Evolutionary conservation across 2,797 vertebrate species (phyloP).

Genomic region (Gastrophryne carolinensis): DNA sequence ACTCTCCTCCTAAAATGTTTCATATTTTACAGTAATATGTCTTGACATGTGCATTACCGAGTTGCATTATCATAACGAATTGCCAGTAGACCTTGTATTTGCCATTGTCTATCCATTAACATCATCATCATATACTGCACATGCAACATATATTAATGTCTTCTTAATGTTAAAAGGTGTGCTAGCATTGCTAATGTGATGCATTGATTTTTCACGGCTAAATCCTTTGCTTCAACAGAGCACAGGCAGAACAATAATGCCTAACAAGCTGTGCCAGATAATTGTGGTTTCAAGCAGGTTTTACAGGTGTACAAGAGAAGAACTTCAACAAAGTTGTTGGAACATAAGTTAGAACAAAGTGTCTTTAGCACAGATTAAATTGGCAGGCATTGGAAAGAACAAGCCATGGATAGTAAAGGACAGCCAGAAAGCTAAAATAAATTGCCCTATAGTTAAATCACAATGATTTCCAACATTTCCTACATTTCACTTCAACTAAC

Average conservation of each 20-base stretch:
- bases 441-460: too few relatives aligned
- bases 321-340: too few relatives aligned
- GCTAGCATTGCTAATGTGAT: slow-evolving; percentile 5
- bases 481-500: too few relatives aligned
- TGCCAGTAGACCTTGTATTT: not conserved
- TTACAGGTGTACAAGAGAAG: not conserved
- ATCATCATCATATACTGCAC: not conserved
- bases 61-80: slow-evolving; percentile 7
- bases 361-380: too few relatives aligned
- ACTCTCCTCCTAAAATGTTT: not conserved
- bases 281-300: slow-evolving; percentile 6
- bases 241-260: not conserved
- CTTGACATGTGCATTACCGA: slow-evolving; percentile 6
- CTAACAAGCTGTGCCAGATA: not conserved
- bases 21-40: not conserved
- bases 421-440: too few relatives aligned
- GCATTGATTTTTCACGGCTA: not conserved
- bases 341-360: too few relatives aligned
- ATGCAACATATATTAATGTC: not conserved
- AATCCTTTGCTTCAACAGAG: not conserved
- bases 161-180: slow-evolving; percentile 15
- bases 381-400: not conserved
- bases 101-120: slow-evolving; percentile 16
- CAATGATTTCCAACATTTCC: too few relatives aligned
- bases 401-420: not conserved